phyloP scores from a whole-genome alignment of 2,113 vertebrate species.

The Limanda limanda region DNA sequence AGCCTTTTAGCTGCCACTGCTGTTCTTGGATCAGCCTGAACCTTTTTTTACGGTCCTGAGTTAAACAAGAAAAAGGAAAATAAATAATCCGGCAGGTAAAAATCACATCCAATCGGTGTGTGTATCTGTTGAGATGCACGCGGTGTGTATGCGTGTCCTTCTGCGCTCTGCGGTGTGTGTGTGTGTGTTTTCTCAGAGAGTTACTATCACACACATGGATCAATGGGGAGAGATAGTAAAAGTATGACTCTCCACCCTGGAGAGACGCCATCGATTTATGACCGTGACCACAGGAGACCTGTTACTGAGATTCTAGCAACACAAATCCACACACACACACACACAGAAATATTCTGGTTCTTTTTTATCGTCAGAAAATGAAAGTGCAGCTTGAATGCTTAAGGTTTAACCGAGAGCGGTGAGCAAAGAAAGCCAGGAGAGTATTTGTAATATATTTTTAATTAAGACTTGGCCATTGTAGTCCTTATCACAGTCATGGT shows the following conservation, averaged over 20 bases:
- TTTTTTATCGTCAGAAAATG: neutral
- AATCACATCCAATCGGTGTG: neutral
- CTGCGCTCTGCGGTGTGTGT: constrained; percentile 13
- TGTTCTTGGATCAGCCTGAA: constrained; percentile 15
- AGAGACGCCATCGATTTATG: constrained; percentile 52
- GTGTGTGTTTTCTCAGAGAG: constrained; percentile 14
- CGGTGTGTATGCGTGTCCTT: neutral
- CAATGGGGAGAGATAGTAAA: constrained; percentile 54
- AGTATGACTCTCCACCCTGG: constrained; percentile 48
- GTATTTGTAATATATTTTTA: neutral
- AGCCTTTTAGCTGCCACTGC: constrained; percentile 17
- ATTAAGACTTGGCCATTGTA: neutral
- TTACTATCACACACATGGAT: constrained; percentile 47
- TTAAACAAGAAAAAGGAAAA: constrained; percentile 6
- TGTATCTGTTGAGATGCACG: neutral
- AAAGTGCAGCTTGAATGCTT: neutral
- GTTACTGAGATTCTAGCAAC: constrained; percentile 29
- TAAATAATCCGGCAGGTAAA: constrained; percentile 14
- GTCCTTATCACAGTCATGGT: neutral
- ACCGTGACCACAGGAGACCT: constrained; percentile 49
- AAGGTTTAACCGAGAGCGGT: neutral
- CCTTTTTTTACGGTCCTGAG: constrained; percentile 13
- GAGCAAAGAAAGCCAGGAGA: neutral
- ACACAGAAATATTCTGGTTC: neutral
- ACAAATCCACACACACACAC: neutral